phyloP scores from a whole-genome alignment of 2,797 vertebrate genomes.

The Denticeps clupeoides region DNA sequence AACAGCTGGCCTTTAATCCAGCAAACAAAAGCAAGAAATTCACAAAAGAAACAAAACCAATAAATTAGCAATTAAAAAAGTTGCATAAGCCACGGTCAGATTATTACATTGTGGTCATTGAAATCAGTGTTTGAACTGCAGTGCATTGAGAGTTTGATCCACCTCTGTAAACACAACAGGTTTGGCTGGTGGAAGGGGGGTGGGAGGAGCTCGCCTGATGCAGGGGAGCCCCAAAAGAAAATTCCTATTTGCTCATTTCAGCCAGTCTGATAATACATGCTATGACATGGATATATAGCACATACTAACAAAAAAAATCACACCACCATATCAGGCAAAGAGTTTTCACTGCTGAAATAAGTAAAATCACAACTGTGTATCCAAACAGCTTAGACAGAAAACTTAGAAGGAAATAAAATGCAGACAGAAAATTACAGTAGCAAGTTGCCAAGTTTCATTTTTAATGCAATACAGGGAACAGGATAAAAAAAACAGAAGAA shows the following conservation, averaged over 20 bases:
- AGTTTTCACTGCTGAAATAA: conserved; percentile 27
- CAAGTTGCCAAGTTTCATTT: conserved; percentile 55
- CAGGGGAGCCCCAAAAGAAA: conserved; percentile 22
- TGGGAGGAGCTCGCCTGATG: conserved; percentile 34
- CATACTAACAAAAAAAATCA: conserved; percentile 42
- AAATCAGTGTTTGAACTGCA: conserved; percentile 24
- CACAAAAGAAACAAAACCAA: conserved; percentile 12
- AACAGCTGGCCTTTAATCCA: conserved; percentile 30
- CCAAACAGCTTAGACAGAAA: conserved; percentile 24
- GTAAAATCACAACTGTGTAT: conserved; percentile 33
- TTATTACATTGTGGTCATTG: conserved; percentile 34
- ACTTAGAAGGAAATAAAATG: conserved; percentile 16
- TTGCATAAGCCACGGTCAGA: conserved; percentile 41
- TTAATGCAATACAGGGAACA: conserved; percentile 67
- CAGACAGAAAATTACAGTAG: conserved; percentile 41
- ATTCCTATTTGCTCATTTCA: conserved; percentile 23
- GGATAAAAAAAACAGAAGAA: conserved; percentile 39
- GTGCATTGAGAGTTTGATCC: conserved; percentile 8
- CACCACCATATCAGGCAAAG: conserved; percentile 37
- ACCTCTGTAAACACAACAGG: conserved; percentile 25
- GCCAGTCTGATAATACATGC: conserved; percentile 44
- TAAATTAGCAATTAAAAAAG: conserved; percentile 21
- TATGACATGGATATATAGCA: conserved; percentile 43
- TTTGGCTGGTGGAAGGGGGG: conserved; percentile 33
- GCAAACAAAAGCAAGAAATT: conserved; percentile 30